A percentile compares a stretch with the other conserved stretches of the same genome.
Evolutionary conservation across 2,113 vertebrate species (phyloP).

Genomic region (Speoplatyrhinus poulsoni): DNA sequence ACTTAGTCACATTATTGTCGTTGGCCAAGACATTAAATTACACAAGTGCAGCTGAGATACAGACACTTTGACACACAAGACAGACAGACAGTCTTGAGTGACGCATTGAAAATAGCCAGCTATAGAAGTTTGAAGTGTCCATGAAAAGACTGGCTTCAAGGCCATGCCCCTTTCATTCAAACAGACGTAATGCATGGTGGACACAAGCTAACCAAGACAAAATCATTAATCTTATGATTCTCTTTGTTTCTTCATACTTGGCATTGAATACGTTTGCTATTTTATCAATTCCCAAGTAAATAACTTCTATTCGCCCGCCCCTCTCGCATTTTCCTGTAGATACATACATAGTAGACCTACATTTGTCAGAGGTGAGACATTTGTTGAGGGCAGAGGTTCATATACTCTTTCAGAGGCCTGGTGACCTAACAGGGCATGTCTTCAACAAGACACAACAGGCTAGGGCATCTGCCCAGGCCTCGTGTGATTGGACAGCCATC

Average conservation of each 20-base stretch:
- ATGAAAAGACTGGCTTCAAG: conserved; percentile 16
- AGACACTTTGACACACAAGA: not conserved
- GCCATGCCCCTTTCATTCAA: not conserved
- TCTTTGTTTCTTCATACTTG: conserved; percentile 39
- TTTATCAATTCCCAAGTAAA: conserved; percentile 9
- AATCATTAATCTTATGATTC: not conserved
- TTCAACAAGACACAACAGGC: not conserved
- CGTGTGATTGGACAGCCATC: conserved; percentile 6
- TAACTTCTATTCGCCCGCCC: no score
- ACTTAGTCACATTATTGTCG: not conserved
- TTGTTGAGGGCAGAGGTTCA: not conserved
- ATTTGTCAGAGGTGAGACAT: conserved; percentile 2
- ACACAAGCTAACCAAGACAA: not conserved
- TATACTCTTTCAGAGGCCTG: not conserved
- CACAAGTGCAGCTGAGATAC: not conserved
- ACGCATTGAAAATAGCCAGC: no score
- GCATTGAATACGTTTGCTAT: conserved; percentile 45
- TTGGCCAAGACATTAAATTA: conserved; percentile 14
- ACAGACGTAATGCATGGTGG: not conserved
- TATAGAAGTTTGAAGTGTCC: conserved; percentile 26
- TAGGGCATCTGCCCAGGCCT: conserved; percentile 24
- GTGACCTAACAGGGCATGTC: no score
- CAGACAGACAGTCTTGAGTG: conserved; percentile 7
- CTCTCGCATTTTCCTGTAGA: no score
- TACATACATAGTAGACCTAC: not conserved